Conservation (phyloP, 1,140 invertebrate species). For the Penaeus indicus region DNA sequence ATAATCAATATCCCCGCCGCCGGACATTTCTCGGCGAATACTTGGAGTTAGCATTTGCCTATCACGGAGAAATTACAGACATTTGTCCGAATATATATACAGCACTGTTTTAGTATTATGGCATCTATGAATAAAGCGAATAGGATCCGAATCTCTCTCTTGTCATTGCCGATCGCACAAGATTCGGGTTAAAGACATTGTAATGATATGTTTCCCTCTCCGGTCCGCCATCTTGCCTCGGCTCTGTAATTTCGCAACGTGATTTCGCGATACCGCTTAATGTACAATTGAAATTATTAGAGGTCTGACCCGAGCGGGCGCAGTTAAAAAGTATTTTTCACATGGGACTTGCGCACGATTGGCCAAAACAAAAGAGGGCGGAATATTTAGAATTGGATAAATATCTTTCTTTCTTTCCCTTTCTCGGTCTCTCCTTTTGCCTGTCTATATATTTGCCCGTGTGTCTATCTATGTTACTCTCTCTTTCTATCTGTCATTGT, state of each 20-base stretch:
- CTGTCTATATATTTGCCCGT: background rate
- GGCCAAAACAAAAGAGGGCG: constrained; percentile 4
- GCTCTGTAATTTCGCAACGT: constrained; percentile 40
- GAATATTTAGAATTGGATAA: background rate
- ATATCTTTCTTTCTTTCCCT: background rate
- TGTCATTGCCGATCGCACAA: constrained; percentile 54
- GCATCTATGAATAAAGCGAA: constrained; percentile 26
- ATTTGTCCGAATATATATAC: background rate
- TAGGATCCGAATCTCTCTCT: constrained; percentile 39
- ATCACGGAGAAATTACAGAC: background rate
- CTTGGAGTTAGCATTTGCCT: too few relatives aligned
- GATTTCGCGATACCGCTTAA: constrained; percentile 50
- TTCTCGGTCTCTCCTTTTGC: background rate
- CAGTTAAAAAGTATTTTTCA: constrained; percentile 34
- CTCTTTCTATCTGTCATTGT: background rate
- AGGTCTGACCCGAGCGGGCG: constrained; percentile 25
- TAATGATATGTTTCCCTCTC: constrained; percentile 53
- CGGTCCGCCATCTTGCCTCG: constrained; percentile 20
- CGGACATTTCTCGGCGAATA: background rate
- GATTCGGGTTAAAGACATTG: constrained; percentile 55
- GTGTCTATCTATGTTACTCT: background rate
- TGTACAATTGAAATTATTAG: constrained; percentile 56
- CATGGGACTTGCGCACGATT: constrained; percentile 1
- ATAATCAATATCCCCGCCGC: too few relatives aligned
- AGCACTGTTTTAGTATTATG: constrained; percentile 9